phyloP scores from a whole-genome alignment of 2,888 invertebrate genomes.

The Ophonus ardosiacus region DNA sequence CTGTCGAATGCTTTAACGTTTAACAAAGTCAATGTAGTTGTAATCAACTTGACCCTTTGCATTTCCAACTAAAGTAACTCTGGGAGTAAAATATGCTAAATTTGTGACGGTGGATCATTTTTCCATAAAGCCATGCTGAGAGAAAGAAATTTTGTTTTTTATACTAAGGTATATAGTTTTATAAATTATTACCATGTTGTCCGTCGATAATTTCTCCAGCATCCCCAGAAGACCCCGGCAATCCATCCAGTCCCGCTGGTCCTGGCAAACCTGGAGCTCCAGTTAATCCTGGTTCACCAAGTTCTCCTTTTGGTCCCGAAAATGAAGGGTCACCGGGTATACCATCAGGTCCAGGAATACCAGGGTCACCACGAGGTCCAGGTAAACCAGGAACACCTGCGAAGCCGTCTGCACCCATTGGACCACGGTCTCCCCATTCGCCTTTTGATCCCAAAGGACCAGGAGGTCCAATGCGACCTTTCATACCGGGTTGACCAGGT shows the following conservation, averaged over 20 bases:
- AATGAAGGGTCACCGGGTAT: slow-evolving; percentile 79
- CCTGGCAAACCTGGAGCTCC: slow-evolving; percentile 78
- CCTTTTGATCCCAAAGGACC: slow-evolving; percentile 74
- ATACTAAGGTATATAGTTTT: too few species aligned
- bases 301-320: slow-evolving; percentile 81
- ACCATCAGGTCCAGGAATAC: slow-evolving; percentile 73
- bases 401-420: slow-evolving; percentile 77
- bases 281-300: slow-evolving; percentile 75
- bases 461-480: slow-evolving; percentile 71
- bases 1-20: too few species aligned
- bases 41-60: too few species aligned
- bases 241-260: slow-evolving; percentile 78
- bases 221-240: slow-evolving; percentile 76
- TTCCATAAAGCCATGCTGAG: too few species aligned
- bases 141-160: too few species aligned
- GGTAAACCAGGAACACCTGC: slow-evolving; percentile 73
- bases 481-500: slow-evolving; percentile 68
- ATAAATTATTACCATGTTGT: slow-evolving; percentile 80
- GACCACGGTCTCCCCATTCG: slow-evolving; percentile 74
- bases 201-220: slow-evolving; percentile 74
- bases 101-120: too few species aligned
- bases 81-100: too few species aligned
- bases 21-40: too few species aligned
- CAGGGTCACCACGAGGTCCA: slow-evolving; percentile 74
- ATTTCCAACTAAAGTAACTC: too few species aligned